phyloP scores from a whole-genome alignment of 2,113 vertebrate genomes.

The Synodontis membranacea region DNA sequence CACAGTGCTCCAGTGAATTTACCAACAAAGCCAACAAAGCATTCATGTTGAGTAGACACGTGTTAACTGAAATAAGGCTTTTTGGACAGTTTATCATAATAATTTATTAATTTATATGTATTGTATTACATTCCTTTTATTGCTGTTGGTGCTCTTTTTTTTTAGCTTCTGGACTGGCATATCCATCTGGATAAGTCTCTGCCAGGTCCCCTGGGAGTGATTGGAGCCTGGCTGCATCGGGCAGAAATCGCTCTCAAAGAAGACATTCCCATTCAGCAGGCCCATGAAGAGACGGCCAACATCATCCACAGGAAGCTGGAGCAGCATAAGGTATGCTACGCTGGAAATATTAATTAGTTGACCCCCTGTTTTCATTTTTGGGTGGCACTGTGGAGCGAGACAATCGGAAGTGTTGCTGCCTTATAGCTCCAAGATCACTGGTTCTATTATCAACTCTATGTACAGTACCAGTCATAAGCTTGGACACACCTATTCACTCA shows the following conservation, averaged over 20 bases:
- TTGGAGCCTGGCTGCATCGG: slow-evolving; percentile 90
- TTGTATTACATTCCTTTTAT: slow-evolving; percentile 41
- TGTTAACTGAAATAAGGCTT: slow-evolving; percentile 49
- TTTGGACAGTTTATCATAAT: slow-evolving; percentile 40
- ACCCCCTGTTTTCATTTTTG: background rate
- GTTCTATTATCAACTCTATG: no score
- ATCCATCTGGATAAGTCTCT: slow-evolving; percentile 91
- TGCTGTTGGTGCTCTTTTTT: slow-evolving; percentile 41
- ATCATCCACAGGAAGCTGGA: slow-evolving; percentile 87
- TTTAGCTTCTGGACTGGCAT: slow-evolving; percentile 93
- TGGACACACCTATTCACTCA: no score
- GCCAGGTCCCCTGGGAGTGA: slow-evolving; percentile 88
- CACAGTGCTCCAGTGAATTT: slow-evolving; percentile 42
- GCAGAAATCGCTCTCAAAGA: slow-evolving; percentile 89
- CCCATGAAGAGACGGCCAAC: slow-evolving; percentile 92
- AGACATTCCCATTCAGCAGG: slow-evolving; percentile 86
- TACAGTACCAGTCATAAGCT: no score
- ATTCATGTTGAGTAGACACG: slow-evolving; percentile 40
- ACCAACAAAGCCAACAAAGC: slow-evolving; percentile 42
- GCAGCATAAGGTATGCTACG: slow-evolving; percentile 83
- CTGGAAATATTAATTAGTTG: background rate
- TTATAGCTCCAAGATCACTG: background rate
- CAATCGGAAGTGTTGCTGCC: no score
- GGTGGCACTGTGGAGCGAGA: no score
- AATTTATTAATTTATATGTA: no score